A percentile compares a stretch with the other conserved stretches of the same genome.
These are phyloP conservation scores for Quadroppia sp. DNA, from an alignment of 2,888 invertebrate genomes.

Conservation along the genomic window DNA sequence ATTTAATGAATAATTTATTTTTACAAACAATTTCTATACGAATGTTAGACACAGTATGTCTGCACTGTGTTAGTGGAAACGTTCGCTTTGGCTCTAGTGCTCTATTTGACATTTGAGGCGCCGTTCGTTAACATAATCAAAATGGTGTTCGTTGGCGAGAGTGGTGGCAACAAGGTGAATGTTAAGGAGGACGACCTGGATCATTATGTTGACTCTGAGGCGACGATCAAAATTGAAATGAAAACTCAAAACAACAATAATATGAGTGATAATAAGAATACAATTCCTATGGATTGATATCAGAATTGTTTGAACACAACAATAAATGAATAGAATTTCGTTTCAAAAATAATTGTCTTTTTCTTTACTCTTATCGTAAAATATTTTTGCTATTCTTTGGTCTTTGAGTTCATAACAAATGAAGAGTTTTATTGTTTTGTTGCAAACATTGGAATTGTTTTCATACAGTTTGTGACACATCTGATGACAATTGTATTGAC, in stretches of 20 bases:
- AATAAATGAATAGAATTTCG: no score
- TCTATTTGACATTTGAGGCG: slow-evolving; percentile 46
- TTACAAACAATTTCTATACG: not conserved
- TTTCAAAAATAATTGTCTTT: no score
- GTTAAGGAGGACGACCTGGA: slow-evolving; percentile 8
- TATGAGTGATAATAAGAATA: not conserved
- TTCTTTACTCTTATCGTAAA: no score
- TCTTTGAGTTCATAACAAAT: no score
- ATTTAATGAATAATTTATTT: no score
- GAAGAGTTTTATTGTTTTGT: no score
- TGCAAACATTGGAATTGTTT: no score
- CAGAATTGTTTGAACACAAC: no score
- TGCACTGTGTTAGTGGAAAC: slow-evolving; percentile 44
- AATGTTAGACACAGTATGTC: slow-evolving; percentile 42
- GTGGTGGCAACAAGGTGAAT: slow-evolving; percentile 26
- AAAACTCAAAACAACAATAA: not conserved
- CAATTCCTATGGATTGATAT: no score
- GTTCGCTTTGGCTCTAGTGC: slow-evolving; percentile 40
- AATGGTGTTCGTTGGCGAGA: slow-evolving; percentile 43
- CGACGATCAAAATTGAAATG: not conserved
- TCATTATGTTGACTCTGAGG: not conserved
- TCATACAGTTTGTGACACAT: no score
- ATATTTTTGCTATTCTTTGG: no score
- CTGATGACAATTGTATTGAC: no score
- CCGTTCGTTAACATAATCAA: slow-evolving; percentile 45